Evolutionary conservation across 2,797 vertebrate genomes (phyloP).

Genomic region (Aselliscus stoliczkanus): DNA sequence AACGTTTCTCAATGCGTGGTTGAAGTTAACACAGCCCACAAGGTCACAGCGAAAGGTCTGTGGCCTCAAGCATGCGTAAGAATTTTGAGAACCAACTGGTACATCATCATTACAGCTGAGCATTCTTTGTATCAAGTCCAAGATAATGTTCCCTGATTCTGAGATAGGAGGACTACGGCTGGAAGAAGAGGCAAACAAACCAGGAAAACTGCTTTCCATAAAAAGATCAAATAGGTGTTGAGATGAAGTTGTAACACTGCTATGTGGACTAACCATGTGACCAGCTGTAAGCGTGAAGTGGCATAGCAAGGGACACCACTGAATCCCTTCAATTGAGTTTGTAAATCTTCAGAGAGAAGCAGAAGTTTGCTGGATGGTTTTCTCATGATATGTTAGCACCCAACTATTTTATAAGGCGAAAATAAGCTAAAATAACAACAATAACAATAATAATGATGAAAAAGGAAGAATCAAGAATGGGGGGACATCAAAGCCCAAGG

Average conservation of each 20-base stretch:
- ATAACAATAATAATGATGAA: background rate
- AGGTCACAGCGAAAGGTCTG: background rate
- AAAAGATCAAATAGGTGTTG: background rate
- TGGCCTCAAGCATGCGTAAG: background rate
- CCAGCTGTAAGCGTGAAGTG: background rate
- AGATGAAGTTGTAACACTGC: background rate
- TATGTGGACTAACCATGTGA: rapidly evolving
- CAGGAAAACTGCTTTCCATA: background rate
- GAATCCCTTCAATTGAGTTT: background rate
- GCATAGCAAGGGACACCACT: background rate
- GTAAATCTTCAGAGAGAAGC: background rate
- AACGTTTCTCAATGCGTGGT: background rate
- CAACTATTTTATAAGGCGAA: background rate
- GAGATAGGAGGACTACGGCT: background rate
- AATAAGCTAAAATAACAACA: background rate
- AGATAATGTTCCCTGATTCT: background rate
- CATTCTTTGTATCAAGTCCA: background rate
- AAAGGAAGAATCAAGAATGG: background rate
- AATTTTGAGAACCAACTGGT: background rate
- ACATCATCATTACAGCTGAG: background rate
- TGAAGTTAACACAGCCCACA: background rate
- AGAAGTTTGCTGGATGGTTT: background rate
- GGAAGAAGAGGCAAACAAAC: background rate
- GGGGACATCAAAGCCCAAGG: background rate
- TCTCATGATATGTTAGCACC: background rate